phyloP scores from a whole-genome alignment of 2,797 vertebrate species.

The Astyanax mexicanus region DNA sequence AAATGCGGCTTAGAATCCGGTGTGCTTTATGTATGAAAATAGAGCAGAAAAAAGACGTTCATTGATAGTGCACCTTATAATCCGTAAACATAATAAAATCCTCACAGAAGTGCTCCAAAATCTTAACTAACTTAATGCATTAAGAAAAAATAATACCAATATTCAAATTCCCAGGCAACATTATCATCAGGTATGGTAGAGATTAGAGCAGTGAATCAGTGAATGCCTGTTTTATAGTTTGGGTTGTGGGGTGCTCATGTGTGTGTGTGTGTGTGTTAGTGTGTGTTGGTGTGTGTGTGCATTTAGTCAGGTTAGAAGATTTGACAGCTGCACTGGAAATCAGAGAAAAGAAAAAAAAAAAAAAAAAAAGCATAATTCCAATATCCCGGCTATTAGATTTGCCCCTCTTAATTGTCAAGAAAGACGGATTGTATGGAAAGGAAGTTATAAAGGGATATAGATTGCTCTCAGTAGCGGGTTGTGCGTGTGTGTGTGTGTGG shows the following conservation, averaged over 20 bases:
- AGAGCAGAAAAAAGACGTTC: too few species aligned
- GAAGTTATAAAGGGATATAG: constrained; percentile 70
- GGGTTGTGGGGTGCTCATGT: too few species aligned
- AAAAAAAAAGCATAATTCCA: constrained; percentile 77
- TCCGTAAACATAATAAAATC: too few species aligned
- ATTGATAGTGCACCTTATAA: too few species aligned
- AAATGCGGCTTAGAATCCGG: too few species aligned
- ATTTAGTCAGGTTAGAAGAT: constrained; percentile 47
- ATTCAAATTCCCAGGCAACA: not conserved
- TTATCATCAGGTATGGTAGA: constrained; percentile 16
- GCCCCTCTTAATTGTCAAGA: constrained; percentile 82
- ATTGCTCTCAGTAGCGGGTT: constrained; percentile 44
- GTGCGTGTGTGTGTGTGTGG: constrained; percentile 34
- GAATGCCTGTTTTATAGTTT: constrained; percentile 49
- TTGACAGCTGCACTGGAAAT: constrained; percentile 73
- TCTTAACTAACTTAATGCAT: too few species aligned
- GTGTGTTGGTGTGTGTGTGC: constrained; percentile 44
- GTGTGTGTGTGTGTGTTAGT: constrained; percentile 38
- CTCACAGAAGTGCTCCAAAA: too few species aligned
- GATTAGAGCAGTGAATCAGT: constrained; percentile 5
- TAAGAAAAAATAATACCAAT: too few species aligned
- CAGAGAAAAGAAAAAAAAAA: constrained; percentile 28
- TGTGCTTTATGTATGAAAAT: too few species aligned
- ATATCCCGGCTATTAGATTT: constrained; percentile 83
- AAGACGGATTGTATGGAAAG: constrained; percentile 77